These are phyloP conservation scores for Campoletis sonorensis DNA, from an alignment of 1,140 invertebrate species.

Conservation along the genomic window DNA sequence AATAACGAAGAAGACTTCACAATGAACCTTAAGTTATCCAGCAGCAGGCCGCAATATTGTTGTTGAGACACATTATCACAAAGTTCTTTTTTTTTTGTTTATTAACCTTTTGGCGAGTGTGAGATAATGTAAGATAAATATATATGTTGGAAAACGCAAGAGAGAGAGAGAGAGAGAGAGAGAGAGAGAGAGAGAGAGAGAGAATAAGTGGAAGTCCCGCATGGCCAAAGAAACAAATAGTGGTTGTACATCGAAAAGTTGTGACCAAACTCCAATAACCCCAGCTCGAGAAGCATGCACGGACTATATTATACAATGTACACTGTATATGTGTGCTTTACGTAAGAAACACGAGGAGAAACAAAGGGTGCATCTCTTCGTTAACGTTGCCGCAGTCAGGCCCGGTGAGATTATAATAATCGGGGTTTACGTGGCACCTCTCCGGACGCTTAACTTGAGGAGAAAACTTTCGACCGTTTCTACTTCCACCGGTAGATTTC, in stretches of 20 bases:
- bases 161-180: too few species aligned
- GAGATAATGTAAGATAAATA: conserved; percentile 1
- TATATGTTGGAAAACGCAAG: not conserved
- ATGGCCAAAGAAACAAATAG: conserved; percentile 31
- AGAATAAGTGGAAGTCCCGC: conserved; percentile 30
- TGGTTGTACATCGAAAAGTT: conserved; percentile 56
- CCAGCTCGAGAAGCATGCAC: conserved; percentile 26
- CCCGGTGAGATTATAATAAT: conserved; percentile 77
- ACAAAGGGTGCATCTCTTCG: conserved; percentile 71
- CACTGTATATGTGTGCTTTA: conserved; percentile 33
- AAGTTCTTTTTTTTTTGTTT: conserved; percentile 57
- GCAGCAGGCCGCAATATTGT: conserved; percentile 18
- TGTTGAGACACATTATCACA: conserved; percentile 53
- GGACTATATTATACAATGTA: conserved; percentile 22
- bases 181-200: conserved; percentile 10
- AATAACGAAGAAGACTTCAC: not conserved
- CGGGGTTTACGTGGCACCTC: conserved; percentile 74
- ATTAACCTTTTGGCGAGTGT: conserved; percentile 8
- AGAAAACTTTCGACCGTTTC: conserved; percentile 70
- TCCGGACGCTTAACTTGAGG: conserved; percentile 73
- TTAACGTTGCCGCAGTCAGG: conserved; percentile 75
- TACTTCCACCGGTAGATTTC: not conserved
- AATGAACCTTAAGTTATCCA: conserved; percentile 49
- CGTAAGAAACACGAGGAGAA: conserved; percentile 52
- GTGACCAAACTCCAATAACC: conserved; percentile 56